Conservation (phyloP, 2,113 vertebrate species). For the Megaceryle torquata region DNA sequence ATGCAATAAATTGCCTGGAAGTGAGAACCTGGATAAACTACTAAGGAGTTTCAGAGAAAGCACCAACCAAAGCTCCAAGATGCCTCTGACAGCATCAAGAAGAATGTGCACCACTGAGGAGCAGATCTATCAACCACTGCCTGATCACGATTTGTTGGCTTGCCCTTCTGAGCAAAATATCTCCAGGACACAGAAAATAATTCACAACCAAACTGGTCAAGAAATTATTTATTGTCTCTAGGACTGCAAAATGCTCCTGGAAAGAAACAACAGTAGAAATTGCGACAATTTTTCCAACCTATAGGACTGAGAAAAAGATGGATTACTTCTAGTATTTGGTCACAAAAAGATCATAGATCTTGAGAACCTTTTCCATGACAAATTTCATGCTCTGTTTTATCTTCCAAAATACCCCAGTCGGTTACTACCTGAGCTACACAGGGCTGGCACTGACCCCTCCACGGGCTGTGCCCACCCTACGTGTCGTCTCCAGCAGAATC, state of each 20-base stretch:
- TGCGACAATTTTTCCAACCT: slow-evolving; percentile 20
- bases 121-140: slow-evolving; percentile 14
- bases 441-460: background rate
- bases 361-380: background rate
- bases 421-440: background rate
- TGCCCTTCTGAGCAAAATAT: background rate
- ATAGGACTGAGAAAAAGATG: background rate
- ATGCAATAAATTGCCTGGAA: background rate
- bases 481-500: fast-evolving
- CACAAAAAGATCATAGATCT: background rate
- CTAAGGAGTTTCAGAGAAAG: background rate
- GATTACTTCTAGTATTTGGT: background rate
- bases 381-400: background rate
- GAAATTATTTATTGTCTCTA: slow-evolving; percentile 29
- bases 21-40: background rate
- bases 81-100: background rate
- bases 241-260: slow-evolving; percentile 1
- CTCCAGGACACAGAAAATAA: slow-evolving; percentile 27
- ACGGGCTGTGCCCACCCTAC: background rate
- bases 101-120: background rate
- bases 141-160: background rate
- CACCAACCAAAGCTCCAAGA: background rate
- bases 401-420: background rate
- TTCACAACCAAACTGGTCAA: slow-evolving; percentile 25
- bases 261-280: slow-evolving; percentile 9